Base-by-base conservation (phyloP, 37 sponge, comb jelly and placozoan genomes). In the Spongia lamella region DNA sequence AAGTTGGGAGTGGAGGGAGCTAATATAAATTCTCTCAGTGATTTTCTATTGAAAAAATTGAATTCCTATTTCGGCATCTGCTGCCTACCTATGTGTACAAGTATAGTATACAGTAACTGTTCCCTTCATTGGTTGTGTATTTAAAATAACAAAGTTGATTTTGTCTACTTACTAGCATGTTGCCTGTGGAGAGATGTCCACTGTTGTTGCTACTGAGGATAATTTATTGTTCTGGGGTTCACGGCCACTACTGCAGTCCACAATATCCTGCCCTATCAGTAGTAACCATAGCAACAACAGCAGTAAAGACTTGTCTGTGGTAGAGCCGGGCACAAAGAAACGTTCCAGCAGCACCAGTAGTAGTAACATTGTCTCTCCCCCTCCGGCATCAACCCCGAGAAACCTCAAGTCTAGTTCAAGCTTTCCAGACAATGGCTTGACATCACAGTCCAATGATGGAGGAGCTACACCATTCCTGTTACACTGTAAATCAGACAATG, bases 191-290 rank as follows among this genome's bases (percentile, higher is more conserved):
- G 97, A 90, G 56, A 67, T 85, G 27, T 78, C 79, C 32, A 88
- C 92, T 11, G 72, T 93, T 9, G 88, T 88, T 3, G 84, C 79
- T 14, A 84, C 89, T 59, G 92, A 93, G 40, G 72, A 84, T 31
- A 86, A 86, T 55, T 81, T 95, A 63, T 38, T 79, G 38, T 14
- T 91, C 32, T 95, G 96, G 96, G 96, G 96, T 15, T 83, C 85
- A 32, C 82, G 89, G 15, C 89, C 89, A 13, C 35, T 84, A 57
- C 75, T 77, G 38, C 70, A 53, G 30, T 77, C 90, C 9, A 80
- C 87, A 0, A 68, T 89, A 19, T 26, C 74, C n/a, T n/a, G n/a
- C n/a, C n/a, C n/a, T n/a, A n/a, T n/a, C n/a, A n/a, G n/a, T n/a
- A n/a, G 32, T 63, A 53, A 31, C 71, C 14, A 59, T 60, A 66